These are phyloP conservation scores for Trichosurus vulpecula DNA, from an alignment of 2,797 vertebrate species.

Conservation along the genomic window DNA sequence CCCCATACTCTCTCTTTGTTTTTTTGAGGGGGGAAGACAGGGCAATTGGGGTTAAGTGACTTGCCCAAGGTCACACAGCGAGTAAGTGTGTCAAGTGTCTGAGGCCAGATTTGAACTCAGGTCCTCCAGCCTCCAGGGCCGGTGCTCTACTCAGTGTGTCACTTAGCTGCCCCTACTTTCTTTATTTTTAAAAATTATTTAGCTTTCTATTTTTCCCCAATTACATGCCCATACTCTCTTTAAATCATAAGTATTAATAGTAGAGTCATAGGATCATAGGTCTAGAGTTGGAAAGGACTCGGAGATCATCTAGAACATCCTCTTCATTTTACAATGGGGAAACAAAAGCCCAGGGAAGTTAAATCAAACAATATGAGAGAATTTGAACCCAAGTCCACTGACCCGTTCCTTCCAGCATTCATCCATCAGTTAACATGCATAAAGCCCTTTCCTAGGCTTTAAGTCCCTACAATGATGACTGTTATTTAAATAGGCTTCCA, in stretches of 20 bases:
- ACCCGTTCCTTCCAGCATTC: not conserved
- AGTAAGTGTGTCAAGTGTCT: too few species aligned
- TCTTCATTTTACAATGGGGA: not conserved
- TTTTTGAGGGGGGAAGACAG: too few species aligned
- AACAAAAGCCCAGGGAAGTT: not conserved
- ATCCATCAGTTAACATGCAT: not conserved
- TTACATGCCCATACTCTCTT: not conserved
- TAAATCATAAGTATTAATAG: not conserved
- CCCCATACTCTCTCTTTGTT: not conserved
- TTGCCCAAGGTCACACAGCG: too few species aligned
- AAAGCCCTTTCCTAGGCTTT: not conserved
- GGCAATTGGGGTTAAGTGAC: too few species aligned
- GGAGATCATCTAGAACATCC: not conserved
- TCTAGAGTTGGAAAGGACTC: not conserved
- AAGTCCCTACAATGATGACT: not conserved
- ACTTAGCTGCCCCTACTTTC: too few species aligned
- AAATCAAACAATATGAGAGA: not conserved
- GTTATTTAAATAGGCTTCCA: not conserved
- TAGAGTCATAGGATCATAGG: not conserved
- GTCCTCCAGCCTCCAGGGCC: too few species aligned
- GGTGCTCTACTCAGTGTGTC: too few species aligned
- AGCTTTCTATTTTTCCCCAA: not conserved
- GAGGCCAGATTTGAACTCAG: too few species aligned
- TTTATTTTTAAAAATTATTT: not conserved
- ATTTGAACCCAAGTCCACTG: not conserved